Base-by-base conservation (phyloP, 2,888 invertebrate species). In the Philonicus albiceps region DNA sequence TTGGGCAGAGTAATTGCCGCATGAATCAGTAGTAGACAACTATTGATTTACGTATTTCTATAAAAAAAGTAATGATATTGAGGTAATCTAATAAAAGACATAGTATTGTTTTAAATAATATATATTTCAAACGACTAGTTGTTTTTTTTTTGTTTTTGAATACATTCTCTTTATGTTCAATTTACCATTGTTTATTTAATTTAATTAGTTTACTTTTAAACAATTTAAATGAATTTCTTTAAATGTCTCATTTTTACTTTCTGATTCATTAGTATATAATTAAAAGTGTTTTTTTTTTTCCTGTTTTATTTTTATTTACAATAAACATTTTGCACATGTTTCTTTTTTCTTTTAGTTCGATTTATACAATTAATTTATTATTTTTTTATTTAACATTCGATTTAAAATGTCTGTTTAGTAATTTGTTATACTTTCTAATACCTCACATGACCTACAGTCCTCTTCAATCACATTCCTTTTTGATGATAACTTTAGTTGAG, bases 391-490 rank as follows among this genome's bases (percentile, higher is more conserved):
- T 74, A 64, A 74, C 55, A 72, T 85, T 86, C 37, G 73, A 31
- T 86, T 86, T 81, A 64, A n/a, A n/a, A 27, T 64, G 64, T 64
- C 19, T 55, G 13, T 83, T 75, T 75, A 73, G 34, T 87, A 75
- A 84, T 75, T 74, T 83, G 64, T 55, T 55, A 73, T 73, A 84
- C 40, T n/a, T 53, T 81, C 53, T 53, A 53, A 43, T 84, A 27
- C 40, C 72, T 84, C 27, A 73, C 78, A 73, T 64, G 22, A 73
- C 55, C 40, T 84, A 40, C 13, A 74, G 31, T 73, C n/a, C 72
- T 53, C 84, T 85, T 85, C 72, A 83, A 87, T 87, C 87, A 87
- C 87, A 87, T 87, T 87, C 86, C 85, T 75, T 85, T 87, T 87
- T 87, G 87, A 87, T 87, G 87, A 87, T 87, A 87, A 83, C 84